Base-by-base conservation (phyloP, 2,797 vertebrate species). In the Sylvilagus floridanus region DNA sequence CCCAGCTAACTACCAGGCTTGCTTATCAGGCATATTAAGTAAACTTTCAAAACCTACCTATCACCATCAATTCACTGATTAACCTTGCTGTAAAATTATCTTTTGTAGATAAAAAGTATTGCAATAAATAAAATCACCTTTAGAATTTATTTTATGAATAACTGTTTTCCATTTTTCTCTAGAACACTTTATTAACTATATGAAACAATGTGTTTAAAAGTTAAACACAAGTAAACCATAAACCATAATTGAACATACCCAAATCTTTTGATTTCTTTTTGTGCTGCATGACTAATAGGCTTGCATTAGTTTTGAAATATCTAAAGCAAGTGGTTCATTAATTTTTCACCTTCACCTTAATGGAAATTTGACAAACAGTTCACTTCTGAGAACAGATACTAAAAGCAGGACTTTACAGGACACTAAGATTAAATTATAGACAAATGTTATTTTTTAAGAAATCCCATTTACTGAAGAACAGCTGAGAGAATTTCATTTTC, bases 261-360 rank as follows among this genome's bases (percentile, higher is more conserved):
- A 94, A 78, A 84, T 87, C 94, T 96, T 96, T 96, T 93, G 89
- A 97, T 96, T 97, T 97, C 54, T 94, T 95, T 97, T 90, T 77
- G 54, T 92, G 28, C 84, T 94, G 85, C 84, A 97, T 97, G 96
- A 97, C 96, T 97, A 98, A 97, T 93, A 97, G 50, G 97, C 79
- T 75, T 96, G 37, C 95, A 97, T 98, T 98, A 95, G 84, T 98
- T 98, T 97, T 97, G 96, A 98, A 98, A 97, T 97, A 98, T 97
- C 88, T 90, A 82, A 97, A 98, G 83, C 96, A 97, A 98, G 96
- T 60, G 96, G 95, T 91, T 98, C 98, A 98, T 98, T 98, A 98
- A 97, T 98, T 98, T 98, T 98, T 98, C 94, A 98, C 97, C 95
- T 98, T 97, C 97, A 97, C 92, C 95, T 96, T 98, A 98, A 97